Evolutionary conservation across 2,113 vertebrate species (phyloP), one percentile per base, ranked within the genome.

Genomic region (Empidonax alnorum): DNA sequence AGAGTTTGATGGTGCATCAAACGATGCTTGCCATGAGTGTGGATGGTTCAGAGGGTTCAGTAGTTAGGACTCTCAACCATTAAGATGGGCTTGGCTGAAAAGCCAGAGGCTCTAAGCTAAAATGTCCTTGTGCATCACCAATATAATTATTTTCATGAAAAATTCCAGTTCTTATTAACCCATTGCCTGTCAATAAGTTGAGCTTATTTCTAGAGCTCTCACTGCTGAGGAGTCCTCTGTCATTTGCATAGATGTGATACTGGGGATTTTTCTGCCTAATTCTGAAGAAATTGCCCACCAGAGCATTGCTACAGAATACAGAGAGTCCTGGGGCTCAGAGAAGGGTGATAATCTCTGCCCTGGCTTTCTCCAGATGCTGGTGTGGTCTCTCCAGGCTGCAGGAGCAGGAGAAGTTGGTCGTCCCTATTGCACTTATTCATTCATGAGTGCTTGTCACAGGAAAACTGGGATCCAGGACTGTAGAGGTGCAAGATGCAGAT

Each of bases 181-280:
- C 73, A 27, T 73, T 59, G 27, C 53, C 59, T 90, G 78, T 81
- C 69, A 73, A 73, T 58, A 66, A 87, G 76, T 65, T n/a, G n/a
- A n/a, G n/a, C n/a, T n/a, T n/a, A 49, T 77, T 78, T 94, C 39
- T 25, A 50, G 79, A 90, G 59, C 63, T 67, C 44, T 90, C 83
- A 94, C 77, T 94, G 35, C 52, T 28, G 50, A 68, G 83, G 17
- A 92, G 58, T 77, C 74, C 68, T n/a, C 89, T 92, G 78, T 84
- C 86, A 65, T 30, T 92, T 53, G 62, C 23, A 55, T 4, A 20
- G 52, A 75, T 83, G 49, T 49, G 49, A 33, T 77, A 31, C 22
- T 87, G 78, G 69, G 65, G 68, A 49, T 11, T 31, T 44, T 87
- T 77, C 78, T 77, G 47, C 49, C 50, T 73, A 58, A 68, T 84